Base-by-base conservation (phyloP, 2,888 invertebrate species). In the Pegoplata infirma region DNA sequence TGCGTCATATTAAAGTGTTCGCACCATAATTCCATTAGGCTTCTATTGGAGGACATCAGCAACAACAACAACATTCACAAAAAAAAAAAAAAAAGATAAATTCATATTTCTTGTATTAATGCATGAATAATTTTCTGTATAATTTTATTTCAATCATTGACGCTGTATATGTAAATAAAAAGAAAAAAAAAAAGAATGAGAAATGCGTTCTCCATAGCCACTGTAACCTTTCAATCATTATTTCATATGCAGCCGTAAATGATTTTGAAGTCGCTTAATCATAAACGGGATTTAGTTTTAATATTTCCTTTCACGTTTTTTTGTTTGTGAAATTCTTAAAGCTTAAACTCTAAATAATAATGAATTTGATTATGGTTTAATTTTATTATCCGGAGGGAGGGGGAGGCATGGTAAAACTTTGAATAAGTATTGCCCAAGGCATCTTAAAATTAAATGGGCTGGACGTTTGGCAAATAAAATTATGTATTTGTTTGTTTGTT, bases 151-250 rank as follows among this genome's bases (percentile, higher is more conserved):
- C 68, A 64, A 78, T 68, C 64, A 73, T 73, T 73, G 46, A 64
- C 56, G 47, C 63, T 69, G 72, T 63, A 63, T 21, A n/a, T 44
- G n/a, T n/a, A n/a, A n/a, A n/a, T n/a, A n/a, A n/a, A n/a, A n/a
- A n/a, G n/a, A n/a, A n/a, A n/a, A n/a, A n/a, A n/a, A n/a, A n/a
- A n/a, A n/a, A 58, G 49, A 64, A 17, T 28, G 17, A 40, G 25
- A 14, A 69, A 69, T 56, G 61, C 28, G 14, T 49, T 67, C 32
- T 19, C 8, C 44, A 28, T 14, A 19, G 17, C 28, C n/a, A 23
- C 32, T 21, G 69, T 47, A 69, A 78, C 68, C 77, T 78, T 78
- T 78, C 77, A 78, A 78, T 78, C 77, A 78, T 77, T 64, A 66
- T 72, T 67, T 68, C 21, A 21, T 32, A 36, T 32, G 68, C 49